Conservation (phyloP, 2,113 vertebrate genomes). For the Dolichallabes microphthalmus region DNA sequence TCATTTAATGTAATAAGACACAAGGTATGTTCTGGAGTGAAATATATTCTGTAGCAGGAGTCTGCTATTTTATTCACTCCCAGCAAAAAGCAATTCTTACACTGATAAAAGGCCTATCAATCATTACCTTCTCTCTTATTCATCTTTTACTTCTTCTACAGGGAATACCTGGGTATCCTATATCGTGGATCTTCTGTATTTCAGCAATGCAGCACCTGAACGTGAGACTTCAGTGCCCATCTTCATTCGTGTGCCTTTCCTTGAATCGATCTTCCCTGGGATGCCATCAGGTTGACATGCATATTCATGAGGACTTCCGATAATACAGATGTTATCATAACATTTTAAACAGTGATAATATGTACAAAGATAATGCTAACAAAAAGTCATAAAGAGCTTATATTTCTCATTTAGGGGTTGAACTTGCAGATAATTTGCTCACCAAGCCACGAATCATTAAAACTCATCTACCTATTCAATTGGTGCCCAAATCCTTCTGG, state of each 20-base stretch:
- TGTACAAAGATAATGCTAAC: not conserved
- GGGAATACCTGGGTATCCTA: constrained; percentile 75
- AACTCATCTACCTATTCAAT: constrained; percentile 68
- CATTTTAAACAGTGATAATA: not conserved
- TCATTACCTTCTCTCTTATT: not conserved
- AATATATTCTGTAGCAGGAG: not conserved
- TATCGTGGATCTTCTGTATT: constrained; percentile 68
- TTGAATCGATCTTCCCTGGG: constrained; percentile 57
- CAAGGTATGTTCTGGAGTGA: not conserved
- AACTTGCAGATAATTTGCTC: constrained; percentile 15
- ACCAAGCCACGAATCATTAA: constrained; percentile 68
- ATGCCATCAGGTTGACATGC: constrained; percentile 26
- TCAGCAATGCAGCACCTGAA: constrained; percentile 52
- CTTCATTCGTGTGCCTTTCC: constrained; percentile 66
- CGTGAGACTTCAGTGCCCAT: constrained; percentile 61
- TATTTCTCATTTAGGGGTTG: constrained; percentile 14
- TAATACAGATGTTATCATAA: not conserved
- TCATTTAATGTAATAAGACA: too few relatives aligned
- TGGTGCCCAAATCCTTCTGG: constrained; percentile 70
- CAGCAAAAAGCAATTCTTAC: not conserved
- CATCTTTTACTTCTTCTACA: constrained; percentile 45
- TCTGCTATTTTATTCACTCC: not conserved
- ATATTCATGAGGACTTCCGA: not conserved
- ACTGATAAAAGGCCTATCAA: not conserved
- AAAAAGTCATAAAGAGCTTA: not conserved